Conservation (phyloP, 2,888 invertebrate species). For the Sphaerophoria rueppellii region DNA sequence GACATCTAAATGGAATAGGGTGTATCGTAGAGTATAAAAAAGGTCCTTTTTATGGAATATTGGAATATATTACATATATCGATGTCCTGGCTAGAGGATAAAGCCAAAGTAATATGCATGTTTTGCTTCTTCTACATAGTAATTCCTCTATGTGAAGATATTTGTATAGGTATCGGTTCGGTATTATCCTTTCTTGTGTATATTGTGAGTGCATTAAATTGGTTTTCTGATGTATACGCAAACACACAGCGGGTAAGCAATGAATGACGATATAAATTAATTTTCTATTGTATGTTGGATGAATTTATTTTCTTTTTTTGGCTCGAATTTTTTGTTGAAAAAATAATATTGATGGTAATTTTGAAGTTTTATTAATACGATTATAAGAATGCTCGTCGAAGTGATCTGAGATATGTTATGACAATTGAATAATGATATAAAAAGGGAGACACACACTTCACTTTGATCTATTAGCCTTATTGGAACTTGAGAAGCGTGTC, state of each 20-base stretch:
- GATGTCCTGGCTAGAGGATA: conserved; percentile 49
- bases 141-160: background rate
- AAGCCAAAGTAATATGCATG: conserved; percentile 52
- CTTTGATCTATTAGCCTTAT: background rate
- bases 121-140: background rate
- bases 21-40: conserved; percentile 32
- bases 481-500: background rate
- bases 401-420: conserved; percentile 10
- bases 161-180: background rate
- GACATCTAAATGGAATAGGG: conserved; percentile 40
- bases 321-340: conserved; percentile 5
- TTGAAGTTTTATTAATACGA: conserved; percentile 20
- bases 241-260: conserved; percentile 58
- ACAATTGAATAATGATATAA: background rate
- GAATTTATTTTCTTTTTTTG: conserved; percentile 15
- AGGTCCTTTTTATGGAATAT: conserved; percentile 34
- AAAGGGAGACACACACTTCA: background rate
- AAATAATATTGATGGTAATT: conserved; percentile 19
- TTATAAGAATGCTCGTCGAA: conserved; percentile 1
- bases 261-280: conserved; percentile 48
- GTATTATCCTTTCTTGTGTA: conserved; percentile 28
- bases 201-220: conserved; percentile 49
- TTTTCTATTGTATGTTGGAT: conserved; percentile 26
- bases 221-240: conserved; percentile 52
- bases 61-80: conserved; percentile 46